Base-by-base conservation (phyloP, 92 coral and sea anemone genomes). In the Chrysogorgia sp. region DNA sequence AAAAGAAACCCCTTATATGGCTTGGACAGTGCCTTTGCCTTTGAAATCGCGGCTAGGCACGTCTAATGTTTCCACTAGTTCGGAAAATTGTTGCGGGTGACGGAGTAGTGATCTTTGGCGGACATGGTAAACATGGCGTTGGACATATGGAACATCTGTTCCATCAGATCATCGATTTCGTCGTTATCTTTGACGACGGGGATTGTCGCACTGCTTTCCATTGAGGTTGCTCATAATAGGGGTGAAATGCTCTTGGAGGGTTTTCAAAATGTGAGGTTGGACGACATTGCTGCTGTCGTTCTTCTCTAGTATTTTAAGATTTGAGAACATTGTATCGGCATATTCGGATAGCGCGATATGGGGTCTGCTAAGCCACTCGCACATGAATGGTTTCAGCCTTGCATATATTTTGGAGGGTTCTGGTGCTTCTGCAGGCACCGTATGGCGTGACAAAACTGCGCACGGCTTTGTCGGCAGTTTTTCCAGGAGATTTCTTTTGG, bases 371-470 rank as follows among this genome's bases (percentile, higher is more conserved):
- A 60, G 68, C 82, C 82, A 77, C 63, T 77, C 82, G 10, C 75
- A 63, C 0, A 37, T 60, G 53, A 69, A 69, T 41, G 76, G 59
- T 43, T 69, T 40, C 35, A 69, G 28, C 7, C 25, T 4, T 5
- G 34, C 20, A n/a, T 28, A 69, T 3, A 69, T 69, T 47, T 69
- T 9, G 2, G 57, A 14, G 0, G 32, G 28, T 1, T 41, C 74
- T 13, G 41, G 69, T 6, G 66, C 22, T 50, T 1, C 43, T 10
- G 21, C 5, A 14, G 74, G 26, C 17, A n/a, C 75, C 82, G 22
- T 60, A 77, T 22, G 82, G 82, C 32, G 71, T 75, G 31, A 75
- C 57, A 58, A 75, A 75, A 25, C 53, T 75, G 14, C 81, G 13
- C 0, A 29, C 34, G 30, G 4, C 3, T 13, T 59, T 58, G 53